These are phyloP conservation scores for Sebastes schlegelii DNA, from an alignment of 2,113 vertebrate species.

Conservation along the genomic window DNA sequence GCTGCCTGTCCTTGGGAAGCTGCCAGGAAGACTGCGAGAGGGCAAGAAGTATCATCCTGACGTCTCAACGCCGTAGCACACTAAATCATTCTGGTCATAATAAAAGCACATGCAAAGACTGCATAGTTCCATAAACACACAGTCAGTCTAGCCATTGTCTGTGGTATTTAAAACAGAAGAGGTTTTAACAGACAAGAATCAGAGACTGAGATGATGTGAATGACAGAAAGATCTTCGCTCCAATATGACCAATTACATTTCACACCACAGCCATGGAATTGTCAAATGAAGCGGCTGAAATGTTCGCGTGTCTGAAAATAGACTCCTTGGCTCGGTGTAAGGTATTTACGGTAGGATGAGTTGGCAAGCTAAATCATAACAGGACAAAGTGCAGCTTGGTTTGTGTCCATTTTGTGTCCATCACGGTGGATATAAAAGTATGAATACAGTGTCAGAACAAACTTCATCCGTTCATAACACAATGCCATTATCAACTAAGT, in stretches of 20 bases:
- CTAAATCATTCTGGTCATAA: conserved; percentile 67
- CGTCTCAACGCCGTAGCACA: conserved; percentile 67
- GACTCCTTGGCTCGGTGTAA: conserved; percentile 10
- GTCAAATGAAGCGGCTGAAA: conserved; percentile 47
- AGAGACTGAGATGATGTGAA: conserved; percentile 29
- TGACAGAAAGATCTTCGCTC: conserved; percentile 34
- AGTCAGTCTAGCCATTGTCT: background rate
- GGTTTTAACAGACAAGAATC: conserved; percentile 14
- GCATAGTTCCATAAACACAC: background rate
- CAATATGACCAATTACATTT: conserved; percentile 49
- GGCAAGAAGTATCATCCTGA: conserved; percentile 78
- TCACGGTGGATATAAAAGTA: background rate
- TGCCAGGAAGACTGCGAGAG: conserved; percentile 79
- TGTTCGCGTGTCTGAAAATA: conserved; percentile 40
- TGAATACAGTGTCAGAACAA: background rate
- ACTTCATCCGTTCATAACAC: background rate
- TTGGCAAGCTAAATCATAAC: background rate
- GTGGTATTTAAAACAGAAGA: conserved; percentile 17
- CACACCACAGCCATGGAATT: conserved; percentile 36
- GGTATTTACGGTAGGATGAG: conserved; percentile 2
- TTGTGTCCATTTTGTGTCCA: background rate
- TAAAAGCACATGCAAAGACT: conserved; percentile 50
- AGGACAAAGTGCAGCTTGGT: background rate
- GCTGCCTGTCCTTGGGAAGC: conserved; percentile 88
- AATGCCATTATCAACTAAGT: background rate